phyloP scores from a whole-genome alignment of 2,797 vertebrate genomes.

The Pseudochromis fuscus region DNA sequence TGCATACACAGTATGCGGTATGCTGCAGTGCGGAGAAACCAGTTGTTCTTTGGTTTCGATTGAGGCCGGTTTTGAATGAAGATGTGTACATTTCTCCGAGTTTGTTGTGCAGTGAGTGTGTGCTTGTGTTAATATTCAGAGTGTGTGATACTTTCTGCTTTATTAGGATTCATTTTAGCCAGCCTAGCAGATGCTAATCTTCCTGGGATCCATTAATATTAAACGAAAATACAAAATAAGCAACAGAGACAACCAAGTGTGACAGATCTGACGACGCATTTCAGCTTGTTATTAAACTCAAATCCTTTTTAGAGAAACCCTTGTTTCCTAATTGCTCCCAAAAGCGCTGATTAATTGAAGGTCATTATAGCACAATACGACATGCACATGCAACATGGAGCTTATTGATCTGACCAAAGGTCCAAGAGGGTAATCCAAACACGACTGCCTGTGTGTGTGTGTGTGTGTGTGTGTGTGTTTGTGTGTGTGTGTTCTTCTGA shows the following conservation, averaged over 20 bases:
- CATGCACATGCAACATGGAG: slow-evolving; percentile 29
- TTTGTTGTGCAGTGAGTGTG: slow-evolving; percentile 9
- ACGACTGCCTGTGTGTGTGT: neutral
- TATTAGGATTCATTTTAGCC: slow-evolving; percentile 37
- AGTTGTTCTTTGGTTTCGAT: slow-evolving; percentile 52
- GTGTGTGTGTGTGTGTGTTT: neutral
- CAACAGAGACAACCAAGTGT: slow-evolving; percentile 23
- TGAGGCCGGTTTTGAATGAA: slow-evolving; percentile 32
- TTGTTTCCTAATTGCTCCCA: slow-evolving; percentile 37
- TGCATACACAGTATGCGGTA: slow-evolving; percentile 59
- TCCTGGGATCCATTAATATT: slow-evolving; percentile 43
- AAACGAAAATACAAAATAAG: slow-evolving; percentile 25
- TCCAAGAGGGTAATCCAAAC: slow-evolving; percentile 42
- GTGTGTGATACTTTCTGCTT: slow-evolving; percentile 25
- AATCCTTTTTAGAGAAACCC: neutral
- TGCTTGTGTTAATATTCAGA: slow-evolving; percentile 41
- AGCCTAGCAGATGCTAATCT: slow-evolving; percentile 31
- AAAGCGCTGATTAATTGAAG: slow-evolving; percentile 52
- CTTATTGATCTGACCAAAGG: slow-evolving; percentile 54
- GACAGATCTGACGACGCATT: slow-evolving; percentile 24
- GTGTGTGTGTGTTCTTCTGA: too few relatives aligned
- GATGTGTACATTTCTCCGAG: slow-evolving; percentile 33
- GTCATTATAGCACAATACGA: slow-evolving; percentile 43
- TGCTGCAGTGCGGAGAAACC: slow-evolving; percentile 68
- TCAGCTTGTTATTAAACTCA: slow-evolving; percentile 29